phyloP scores from a whole-genome alignment of 23 tunicate species.

The Diplosoma virens region DNA sequence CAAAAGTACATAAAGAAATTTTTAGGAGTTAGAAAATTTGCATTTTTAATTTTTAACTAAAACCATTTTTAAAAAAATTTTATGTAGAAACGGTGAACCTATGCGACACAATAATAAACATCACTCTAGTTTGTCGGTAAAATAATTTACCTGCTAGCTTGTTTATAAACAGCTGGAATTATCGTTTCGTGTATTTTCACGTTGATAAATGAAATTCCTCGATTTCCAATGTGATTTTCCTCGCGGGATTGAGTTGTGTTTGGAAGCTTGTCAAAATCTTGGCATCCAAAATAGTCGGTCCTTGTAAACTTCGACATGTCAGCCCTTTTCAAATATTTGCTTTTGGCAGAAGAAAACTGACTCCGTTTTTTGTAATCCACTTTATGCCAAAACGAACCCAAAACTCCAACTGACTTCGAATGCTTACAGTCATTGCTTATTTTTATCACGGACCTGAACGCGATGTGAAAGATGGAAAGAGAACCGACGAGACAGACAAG shows the following conservation, averaged over 20 bases:
- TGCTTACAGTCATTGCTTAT: no score
- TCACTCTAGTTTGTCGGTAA: no score
- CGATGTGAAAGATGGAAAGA: no score
- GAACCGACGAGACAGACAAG: no score
- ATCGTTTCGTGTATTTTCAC: constrained; percentile 49
- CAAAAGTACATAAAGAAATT: no score
- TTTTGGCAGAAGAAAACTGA: not conserved
- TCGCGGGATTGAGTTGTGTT: constrained; percentile 32
- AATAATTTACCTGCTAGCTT: constrained; percentile 82
- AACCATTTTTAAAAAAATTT: no score
- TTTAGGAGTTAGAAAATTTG: no score
- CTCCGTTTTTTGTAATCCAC: not conserved
- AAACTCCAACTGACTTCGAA: not conserved
- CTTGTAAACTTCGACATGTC: not conserved
- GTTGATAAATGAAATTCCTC: constrained; percentile 80
- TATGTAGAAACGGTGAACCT: no score
- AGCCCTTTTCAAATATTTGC: not conserved
- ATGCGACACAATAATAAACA: no score
- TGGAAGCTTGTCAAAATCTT: constrained; percentile 51
- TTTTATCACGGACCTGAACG: no score
- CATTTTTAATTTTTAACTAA: no score
- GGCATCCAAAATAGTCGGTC: constrained; percentile 46
- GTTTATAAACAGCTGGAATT: constrained; percentile 64
- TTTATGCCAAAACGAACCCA: not conserved
- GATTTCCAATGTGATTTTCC: constrained; percentile 73